phyloP scores from a whole-genome alignment of 2,113 vertebrate species.

The Colossoma macropomum region DNA sequence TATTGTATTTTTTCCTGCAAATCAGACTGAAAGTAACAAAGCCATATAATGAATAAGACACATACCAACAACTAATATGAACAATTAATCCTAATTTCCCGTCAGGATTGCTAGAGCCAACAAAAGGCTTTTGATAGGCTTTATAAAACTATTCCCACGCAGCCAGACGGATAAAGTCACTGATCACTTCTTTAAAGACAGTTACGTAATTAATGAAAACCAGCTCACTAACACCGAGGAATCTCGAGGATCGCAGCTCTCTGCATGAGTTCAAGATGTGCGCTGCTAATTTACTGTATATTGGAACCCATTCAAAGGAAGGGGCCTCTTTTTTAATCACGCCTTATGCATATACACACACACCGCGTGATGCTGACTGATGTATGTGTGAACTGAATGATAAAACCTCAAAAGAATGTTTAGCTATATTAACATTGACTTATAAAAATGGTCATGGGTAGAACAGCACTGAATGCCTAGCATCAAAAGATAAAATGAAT shows the following conservation, averaged over 20 bases:
- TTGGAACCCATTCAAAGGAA: constrained; percentile 61
- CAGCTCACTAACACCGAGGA: constrained; percentile 38
- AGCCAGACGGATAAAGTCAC: constrained; percentile 36
- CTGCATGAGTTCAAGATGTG: constrained; percentile 60
- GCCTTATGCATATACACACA: constrained; percentile 57
- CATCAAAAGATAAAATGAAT: constrained; percentile 23
- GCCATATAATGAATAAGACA: background rate
- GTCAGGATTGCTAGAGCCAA: constrained; percentile 10
- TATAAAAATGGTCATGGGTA: constrained; percentile 30
- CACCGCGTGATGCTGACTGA: constrained; percentile 55
- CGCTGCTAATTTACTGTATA: constrained; percentile 58
- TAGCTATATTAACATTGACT: constrained; percentile 2
- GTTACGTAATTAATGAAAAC: constrained; percentile 57
- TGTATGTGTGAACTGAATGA: constrained; percentile 54
- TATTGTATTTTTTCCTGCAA: too few relatives aligned
- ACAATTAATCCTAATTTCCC: constrained; percentile 3
- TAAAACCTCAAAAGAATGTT: constrained; percentile 45
- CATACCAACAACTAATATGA: constrained; percentile 19
- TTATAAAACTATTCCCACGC: constrained; percentile 42
- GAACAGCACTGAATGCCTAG: background rate
- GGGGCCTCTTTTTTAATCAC: constrained; percentile 53
- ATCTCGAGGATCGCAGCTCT: constrained; percentile 55
- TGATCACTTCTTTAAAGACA: constrained; percentile 48
- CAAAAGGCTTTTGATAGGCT: constrained; percentile 18
- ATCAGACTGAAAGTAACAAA: background rate